phyloP scores from a whole-genome alignment of 2,797 vertebrate species.

The Sebastes umbrosus region DNA sequence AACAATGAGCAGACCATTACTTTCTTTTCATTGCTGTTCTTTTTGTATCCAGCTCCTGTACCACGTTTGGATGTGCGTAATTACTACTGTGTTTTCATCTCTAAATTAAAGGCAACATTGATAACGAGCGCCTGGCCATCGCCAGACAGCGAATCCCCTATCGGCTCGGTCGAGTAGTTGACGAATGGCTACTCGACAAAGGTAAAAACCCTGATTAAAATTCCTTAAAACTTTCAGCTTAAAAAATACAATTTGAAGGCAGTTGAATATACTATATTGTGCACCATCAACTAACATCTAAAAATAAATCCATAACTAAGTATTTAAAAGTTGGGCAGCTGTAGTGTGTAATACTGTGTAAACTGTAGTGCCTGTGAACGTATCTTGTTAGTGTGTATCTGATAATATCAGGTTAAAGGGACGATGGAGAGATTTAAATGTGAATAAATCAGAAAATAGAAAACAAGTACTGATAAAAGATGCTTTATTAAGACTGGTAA shows the following conservation, averaged over 20 bases:
- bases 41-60: slow-evolving; percentile 85
- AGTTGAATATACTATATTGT: slow-evolving; percentile 91
- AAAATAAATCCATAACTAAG: slow-evolving; percentile 99
- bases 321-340: slow-evolving; percentile 97
- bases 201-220: slow-evolving; percentile 99
- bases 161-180: slow-evolving; percentile 99
- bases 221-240: slow-evolving; percentile 90
- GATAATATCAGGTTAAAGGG: slow-evolving; percentile 99
- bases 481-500: slow-evolving; percentile 91
- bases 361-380: slow-evolving; percentile 91
- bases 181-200: slow-evolving; percentile 99
- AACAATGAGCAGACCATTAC: slow-evolving; percentile 81
- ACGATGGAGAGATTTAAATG: slow-evolving; percentile 98
- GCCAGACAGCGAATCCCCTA: slow-evolving; percentile 99
- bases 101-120: slow-evolving; percentile 99
- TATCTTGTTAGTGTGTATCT: slow-evolving; percentile 87
- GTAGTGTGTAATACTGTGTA: slow-evolving; percentile 99
- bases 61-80: slow-evolving; percentile 84
- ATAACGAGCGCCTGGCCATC: slow-evolving; percentile 99
- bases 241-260: slow-evolving; percentile 95
- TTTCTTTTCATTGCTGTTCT: slow-evolving; percentile 86
- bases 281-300: slow-evolving; percentile 99
- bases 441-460: slow-evolving; percentile 97
- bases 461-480: slow-evolving; percentile 94
- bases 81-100: slow-evolving; percentile 87